Evolutionary conservation across 1,140 invertebrate species (phyloP), one percentile per base, ranked within the genome.

Genomic region (Pseudomyrmex cubaensis): DNA sequence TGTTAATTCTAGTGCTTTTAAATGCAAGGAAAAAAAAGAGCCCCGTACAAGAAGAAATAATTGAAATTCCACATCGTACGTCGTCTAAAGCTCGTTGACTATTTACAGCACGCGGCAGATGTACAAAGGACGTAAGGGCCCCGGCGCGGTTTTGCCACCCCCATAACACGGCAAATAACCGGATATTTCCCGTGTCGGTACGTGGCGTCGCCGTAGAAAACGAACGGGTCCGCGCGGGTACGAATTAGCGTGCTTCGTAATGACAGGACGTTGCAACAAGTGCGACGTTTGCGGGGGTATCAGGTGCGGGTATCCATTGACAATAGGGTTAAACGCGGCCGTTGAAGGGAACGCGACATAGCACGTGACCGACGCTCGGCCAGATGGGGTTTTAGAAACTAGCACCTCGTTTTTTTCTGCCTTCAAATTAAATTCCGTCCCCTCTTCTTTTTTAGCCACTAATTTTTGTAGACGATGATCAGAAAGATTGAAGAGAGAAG

Each of bases 121-220:
- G 87, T 85, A 85, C 48, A 25, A 46, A 25, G 54, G 54, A 35
- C 35, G 5, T 35, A 35, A 15, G 61, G 20, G 54, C 48, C 44
- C 54, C 76, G 15, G 48, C 54, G 62, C 52, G 63, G 62, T 64
- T 80, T 64, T 44, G 62, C 78, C 88, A 89, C 85, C 88, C 88
- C 88, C 87, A 74, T 89, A 35, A 7, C 35, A 35, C 35, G 35
- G 35, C 5, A 86, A 90, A 85, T 85, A 87, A 90, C 91, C 91
- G 90, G 91, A 92, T 91, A 92, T 92, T 90, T 91, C 88, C 86
- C 74, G 59, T 89, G 92, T 90, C 88, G 87, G 90, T 90, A 88
- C 85, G 86, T 87, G 35, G 82, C 89, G 85, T 89, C 85, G 89
- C 86, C 78, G 57, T 82, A 87, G 85, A 57, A 86, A 84, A 89